Conservation (phyloP, 2,888 invertebrate genomes). For the Acrocera orbiculus region DNA sequence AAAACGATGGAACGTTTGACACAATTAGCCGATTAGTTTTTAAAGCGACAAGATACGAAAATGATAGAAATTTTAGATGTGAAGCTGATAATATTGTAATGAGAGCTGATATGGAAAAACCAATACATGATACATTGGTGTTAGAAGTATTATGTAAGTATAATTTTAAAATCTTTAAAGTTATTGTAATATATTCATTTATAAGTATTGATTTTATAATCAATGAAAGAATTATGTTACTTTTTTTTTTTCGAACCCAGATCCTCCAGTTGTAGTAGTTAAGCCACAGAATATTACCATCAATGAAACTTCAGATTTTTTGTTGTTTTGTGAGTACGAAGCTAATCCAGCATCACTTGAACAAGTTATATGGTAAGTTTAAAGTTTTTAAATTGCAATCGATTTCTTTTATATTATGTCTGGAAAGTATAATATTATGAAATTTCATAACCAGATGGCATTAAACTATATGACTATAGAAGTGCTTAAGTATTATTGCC, state of each 20-base stretch:
- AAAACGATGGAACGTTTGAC: constrained; percentile 55
- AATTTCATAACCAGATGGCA: too few relatives aligned
- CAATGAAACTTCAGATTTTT: constrained; percentile 55
- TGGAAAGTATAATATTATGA: too few relatives aligned
- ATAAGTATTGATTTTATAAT: background rate
- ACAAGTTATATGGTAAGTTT: constrained; percentile 54
- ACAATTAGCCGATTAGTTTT: constrained; percentile 64
- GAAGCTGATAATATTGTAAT: constrained; percentile 69
- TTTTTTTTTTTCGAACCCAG: constrained; percentile 31
- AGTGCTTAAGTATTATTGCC: too few relatives aligned
- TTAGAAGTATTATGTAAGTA: constrained; percentile 78
- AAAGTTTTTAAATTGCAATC: too few relatives aligned
- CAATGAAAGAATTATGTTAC: background rate
- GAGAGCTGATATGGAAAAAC: constrained; percentile 50
- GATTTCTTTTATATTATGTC: too few relatives aligned
- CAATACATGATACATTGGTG: constrained; percentile 49
- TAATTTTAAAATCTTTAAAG: too few relatives aligned
- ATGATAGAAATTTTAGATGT: constrained; percentile 60
- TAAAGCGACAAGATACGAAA: constrained; percentile 64
- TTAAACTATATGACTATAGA: too few relatives aligned
- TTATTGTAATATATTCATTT: too few relatives aligned
- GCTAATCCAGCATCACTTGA: constrained; percentile 69
- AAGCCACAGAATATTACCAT: constrained; percentile 58
- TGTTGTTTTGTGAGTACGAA: constrained; percentile 64
- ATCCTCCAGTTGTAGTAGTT: constrained; percentile 68